Conservation (phyloP, 2,797 vertebrate genomes). For the Pipistrellus kuhlii region DNA sequence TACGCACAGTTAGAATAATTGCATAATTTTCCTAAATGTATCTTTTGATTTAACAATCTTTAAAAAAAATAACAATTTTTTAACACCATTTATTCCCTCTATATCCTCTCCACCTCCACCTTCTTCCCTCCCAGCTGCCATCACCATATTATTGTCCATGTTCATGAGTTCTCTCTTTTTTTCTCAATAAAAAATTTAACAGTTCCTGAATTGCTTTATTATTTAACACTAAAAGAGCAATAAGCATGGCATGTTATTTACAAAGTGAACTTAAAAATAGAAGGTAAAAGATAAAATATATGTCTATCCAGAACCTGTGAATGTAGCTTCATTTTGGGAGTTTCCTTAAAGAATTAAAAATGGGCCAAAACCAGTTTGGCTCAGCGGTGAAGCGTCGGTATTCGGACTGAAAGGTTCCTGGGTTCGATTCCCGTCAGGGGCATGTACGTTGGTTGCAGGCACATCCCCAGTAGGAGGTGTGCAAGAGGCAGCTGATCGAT, state of each 20-base stretch:
- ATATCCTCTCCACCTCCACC: not conserved
- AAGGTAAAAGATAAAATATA: not conserved
- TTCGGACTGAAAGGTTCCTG: too few species aligned
- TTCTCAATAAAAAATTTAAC: not conserved
- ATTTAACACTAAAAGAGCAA: not conserved
- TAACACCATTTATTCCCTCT: not conserved
- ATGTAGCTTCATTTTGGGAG: not conserved
- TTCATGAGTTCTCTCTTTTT: not conserved
- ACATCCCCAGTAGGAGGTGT: too few species aligned
- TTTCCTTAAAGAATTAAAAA: too few species aligned
- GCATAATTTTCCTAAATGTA: not conserved
- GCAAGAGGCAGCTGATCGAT: too few species aligned
- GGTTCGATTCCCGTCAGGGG: too few species aligned
- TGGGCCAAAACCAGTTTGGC: too few species aligned
- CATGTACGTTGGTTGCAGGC: too few species aligned
- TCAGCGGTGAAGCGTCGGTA: too few species aligned
- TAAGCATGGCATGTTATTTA: not conserved
- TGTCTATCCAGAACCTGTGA: not conserved
- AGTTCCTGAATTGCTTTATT: not conserved
- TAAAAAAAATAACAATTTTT: not conserved
- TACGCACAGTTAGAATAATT: not conserved
- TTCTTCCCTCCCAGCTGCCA: not conserved
- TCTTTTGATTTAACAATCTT: conserved; percentile 24
- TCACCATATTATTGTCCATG: too few species aligned
- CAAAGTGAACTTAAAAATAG: conserved; percentile 1